These are phyloP conservation scores for Lasius fuliginosus DNA, from an alignment of 2,888 invertebrate genomes.

Conservation along the genomic window DNA sequence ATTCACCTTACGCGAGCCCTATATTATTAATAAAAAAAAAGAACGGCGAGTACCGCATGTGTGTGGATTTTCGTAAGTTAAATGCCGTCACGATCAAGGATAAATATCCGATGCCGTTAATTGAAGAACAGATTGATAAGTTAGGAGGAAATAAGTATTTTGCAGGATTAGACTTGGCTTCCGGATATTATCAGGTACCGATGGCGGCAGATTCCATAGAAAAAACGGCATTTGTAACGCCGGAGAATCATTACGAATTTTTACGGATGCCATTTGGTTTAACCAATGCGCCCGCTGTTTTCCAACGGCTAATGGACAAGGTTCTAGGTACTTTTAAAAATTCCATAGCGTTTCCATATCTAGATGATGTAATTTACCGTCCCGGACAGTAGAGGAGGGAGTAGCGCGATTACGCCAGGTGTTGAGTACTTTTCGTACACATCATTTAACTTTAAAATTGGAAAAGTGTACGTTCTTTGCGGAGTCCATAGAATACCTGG, in stretches of 20 bases:
- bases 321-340: background rate
- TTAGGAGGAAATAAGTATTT: background rate
- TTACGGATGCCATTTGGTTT: background rate
- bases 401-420: constrained; percentile 65
- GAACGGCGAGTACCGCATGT: background rate
- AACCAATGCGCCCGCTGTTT: background rate
- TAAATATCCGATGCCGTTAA: background rate
- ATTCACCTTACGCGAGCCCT: constrained; percentile 29
- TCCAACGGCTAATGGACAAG: background rate
- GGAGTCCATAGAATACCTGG: constrained; percentile 5
- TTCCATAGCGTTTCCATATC: background rate
- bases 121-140: background rate
- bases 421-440: constrained; percentile 54
- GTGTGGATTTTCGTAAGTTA: background rate
- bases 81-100: background rate
- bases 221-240: constrained; percentile 4
- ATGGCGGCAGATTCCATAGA: background rate
- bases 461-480: constrained; percentile 62
- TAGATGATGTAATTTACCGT: constrained; percentile 73
- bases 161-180: background rate
- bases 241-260: background rate
- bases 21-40: background rate
- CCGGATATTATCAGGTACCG: background rate
- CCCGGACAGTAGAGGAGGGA: constrained; percentile 60
- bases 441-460: constrained; percentile 73